phyloP scores from a whole-genome alignment of 2,113 vertebrate genomes.

The Neotoma lepida region DNA sequence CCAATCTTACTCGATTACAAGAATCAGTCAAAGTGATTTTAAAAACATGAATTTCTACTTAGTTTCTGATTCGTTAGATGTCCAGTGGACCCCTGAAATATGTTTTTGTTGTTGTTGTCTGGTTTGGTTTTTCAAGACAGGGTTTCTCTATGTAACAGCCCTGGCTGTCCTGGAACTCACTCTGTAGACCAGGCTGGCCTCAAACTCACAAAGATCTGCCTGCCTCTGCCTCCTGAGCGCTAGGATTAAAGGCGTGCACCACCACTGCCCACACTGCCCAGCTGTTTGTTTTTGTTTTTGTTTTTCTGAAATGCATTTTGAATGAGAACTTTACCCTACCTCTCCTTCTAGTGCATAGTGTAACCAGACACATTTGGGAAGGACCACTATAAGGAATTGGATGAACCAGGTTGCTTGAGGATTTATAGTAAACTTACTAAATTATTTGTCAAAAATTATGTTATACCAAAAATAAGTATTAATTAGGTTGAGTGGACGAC shows the following conservation, averaged over 20 bases:
- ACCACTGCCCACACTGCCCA: not conserved
- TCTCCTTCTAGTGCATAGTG: not conserved
- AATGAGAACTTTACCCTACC: not conserved
- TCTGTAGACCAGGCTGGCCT: not conserved
- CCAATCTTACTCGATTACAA: not conserved
- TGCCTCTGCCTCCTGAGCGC: not conserved
- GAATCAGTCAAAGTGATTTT: constrained; percentile 1
- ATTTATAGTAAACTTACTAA: not conserved
- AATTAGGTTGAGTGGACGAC: constrained; percentile 32
- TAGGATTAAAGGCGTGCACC: not conserved
- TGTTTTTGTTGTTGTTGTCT: not conserved
- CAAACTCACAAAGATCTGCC: not conserved
- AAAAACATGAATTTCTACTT: not conserved
- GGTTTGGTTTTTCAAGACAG: not conserved
- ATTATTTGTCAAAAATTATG: not conserved
- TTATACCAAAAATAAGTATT: not conserved
- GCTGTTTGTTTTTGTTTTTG: not conserved
- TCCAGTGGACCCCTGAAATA: not conserved
- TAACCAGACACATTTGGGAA: not conserved
- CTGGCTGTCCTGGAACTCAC: not conserved
- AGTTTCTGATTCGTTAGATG: not conserved
- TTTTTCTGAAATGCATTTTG: not conserved
- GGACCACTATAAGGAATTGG: not conserved
- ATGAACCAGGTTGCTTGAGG: not conserved
- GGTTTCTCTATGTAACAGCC: not conserved